A percentile compares a stretch with the other conserved stretches of the same genome.
These are phyloP conservation scores for Pelobates cultripes DNA, from an alignment of 2,797 vertebrate species.

Conservation along the genomic window DNA sequence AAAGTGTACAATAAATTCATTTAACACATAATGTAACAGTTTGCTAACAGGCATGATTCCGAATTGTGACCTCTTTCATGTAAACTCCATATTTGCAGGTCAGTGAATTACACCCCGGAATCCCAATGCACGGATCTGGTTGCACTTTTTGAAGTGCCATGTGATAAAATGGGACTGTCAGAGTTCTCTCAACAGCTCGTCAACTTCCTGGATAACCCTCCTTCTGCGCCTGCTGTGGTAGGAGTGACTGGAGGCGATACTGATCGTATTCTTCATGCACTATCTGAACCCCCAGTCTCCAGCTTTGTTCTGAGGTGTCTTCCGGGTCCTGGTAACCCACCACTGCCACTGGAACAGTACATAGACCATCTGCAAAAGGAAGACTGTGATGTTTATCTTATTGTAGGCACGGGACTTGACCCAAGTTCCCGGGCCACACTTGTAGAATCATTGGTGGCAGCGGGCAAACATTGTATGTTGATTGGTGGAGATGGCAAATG, in stretches of 20 bases:
- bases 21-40: too few species aligned
- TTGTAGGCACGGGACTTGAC: conserved; percentile 57
- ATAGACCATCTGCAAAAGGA: conserved; percentile 55
- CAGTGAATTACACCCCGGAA: neutral
- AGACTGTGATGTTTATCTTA: conserved; percentile 60
- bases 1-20: too few species aligned
- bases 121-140: conserved; percentile 32
- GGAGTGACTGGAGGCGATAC: conserved; percentile 40
- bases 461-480: conserved; percentile 55
- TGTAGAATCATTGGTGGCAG: conserved; percentile 55
- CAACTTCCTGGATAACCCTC: conserved; percentile 39
- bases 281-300: conserved; percentile 34
- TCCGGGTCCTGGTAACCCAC: conserved; percentile 57
- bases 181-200: conserved; percentile 40
- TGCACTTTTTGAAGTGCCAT: conserved; percentile 21
- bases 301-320: conserved; percentile 42
- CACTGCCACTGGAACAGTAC: conserved; percentile 54
- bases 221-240: conserved; percentile 33
- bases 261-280: conserved; percentile 12
- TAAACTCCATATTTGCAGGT: conserved; percentile 31
- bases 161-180: conserved; percentile 33
- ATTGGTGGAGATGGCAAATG: conserved; percentile 29
- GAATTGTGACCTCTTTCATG: neutral
- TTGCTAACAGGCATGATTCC: too few species aligned
- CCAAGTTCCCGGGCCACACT: conserved; percentile 55